These are phyloP conservation scores for Tipula confusa DNA, from an alignment of 2,888 invertebrate species.

Conservation along the genomic window DNA sequence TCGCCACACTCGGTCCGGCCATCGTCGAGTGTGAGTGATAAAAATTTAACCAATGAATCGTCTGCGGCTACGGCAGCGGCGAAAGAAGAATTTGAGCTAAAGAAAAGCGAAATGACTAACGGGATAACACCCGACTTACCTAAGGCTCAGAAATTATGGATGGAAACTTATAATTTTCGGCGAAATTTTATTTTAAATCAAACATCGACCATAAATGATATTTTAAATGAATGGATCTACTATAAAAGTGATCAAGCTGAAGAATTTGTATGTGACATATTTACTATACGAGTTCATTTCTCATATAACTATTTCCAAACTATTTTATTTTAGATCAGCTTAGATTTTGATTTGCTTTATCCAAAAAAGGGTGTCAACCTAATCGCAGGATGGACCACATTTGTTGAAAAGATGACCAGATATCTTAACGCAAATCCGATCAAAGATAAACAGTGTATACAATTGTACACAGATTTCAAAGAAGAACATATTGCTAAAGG, in stretches of 20 bases:
- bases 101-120: not conserved
- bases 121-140: slow-evolving; percentile 25
- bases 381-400: not conserved
- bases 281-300: not conserved
- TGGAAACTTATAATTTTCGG: slow-evolving; percentile 20
- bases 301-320: not conserved
- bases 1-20: not conserved
- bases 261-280: slow-evolving; percentile 8
- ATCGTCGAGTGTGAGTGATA: not conserved
- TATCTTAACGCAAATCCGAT: not conserved
- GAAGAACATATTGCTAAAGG: not conserved
- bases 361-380: not conserved
- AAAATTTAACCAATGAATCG: not conserved
- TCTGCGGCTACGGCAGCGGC: not conserved
- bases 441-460: not conserved
- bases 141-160: slow-evolving; percentile 3
- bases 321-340: not conserved
- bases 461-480: not conserved
- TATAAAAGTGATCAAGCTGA: not conserved
- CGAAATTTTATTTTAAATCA: not conserved
- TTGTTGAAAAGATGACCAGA: not conserved
- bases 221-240: slow-evolving; percentile 6
- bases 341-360: not conserved
- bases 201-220: slow-evolving; percentile 4
- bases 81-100: not conserved